Base-by-base conservation (phyloP, 1,140 invertebrate species). In the Elysia chlorotica region DNA sequence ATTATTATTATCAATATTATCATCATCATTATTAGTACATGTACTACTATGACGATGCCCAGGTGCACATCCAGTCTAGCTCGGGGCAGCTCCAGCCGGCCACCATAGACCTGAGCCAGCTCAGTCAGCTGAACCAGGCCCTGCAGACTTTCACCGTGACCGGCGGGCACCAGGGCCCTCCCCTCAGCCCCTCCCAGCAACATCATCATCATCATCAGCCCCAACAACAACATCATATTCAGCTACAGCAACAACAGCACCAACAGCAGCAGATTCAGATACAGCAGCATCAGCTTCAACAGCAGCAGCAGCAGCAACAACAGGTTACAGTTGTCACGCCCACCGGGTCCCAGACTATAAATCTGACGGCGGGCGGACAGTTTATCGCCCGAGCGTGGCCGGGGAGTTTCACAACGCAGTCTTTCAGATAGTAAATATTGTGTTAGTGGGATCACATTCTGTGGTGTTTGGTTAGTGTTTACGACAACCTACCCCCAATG, bases 81-180 rank as follows among this genome's bases (percentile, higher is more conserved):
- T 75, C 67, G 38, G n/a, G n/a, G n/a, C 79, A 70, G 31, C 76
- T 62, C 17, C 74, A 74, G 70, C 78, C 73, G 14, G 79, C 78
- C 38, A 85, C 86, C 23, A 85, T 87, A 23, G 87, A 88, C 56
- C 78, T 86, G 23, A 81, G 79, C 48, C 85, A 88, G 35, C 78
- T 86, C 28, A 81, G 79, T 54, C 85, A 88, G 35, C 75, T 88
- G 1, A 82, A 79, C 19, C 84, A 86, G 66, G 76, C 84, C n/a
- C 74, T 87, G 10, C 59, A 67, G 17, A 81, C 79, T 36, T 80
- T 84, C 65, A 78, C 78, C 37, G 65, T 78, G 5, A 66, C 76
- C 56, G 71, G 33, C 74, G 78, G 74, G 56, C 59, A 25, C 59
- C 73, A 71, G 59, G 37, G 74, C 23, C 62, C 48, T 38, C 56